phyloP scores from a whole-genome alignment of 2,888 invertebrate species.

The Diarsia mendica region DNA sequence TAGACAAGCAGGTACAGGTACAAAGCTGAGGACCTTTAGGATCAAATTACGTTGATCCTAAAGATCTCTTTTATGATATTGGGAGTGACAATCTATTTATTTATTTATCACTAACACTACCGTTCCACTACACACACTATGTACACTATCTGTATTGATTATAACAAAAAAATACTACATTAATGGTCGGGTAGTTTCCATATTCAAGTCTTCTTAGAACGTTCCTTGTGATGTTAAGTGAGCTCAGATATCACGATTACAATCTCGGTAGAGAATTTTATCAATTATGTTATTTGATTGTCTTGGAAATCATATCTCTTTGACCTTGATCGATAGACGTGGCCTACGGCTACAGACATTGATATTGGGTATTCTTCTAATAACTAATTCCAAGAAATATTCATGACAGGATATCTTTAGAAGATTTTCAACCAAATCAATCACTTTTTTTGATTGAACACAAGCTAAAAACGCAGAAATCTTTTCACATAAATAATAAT shows the following conservation, averaged over 20 bases:
- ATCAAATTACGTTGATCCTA: neutral
- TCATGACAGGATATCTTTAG: neutral
- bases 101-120: too few relatives aligned
- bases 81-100: too few relatives aligned
- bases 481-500: too few relatives aligned
- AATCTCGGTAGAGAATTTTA: neutral
- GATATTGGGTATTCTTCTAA: neutral
- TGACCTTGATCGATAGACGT: neutral
- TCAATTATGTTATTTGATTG: conserved; percentile 30
- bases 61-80: too few relatives aligned
- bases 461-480: neutral
- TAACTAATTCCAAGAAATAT: neutral
- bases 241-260: conserved; percentile 8
- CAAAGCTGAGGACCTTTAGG: neutral
- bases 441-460: neutral
- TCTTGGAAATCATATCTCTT: conserved; percentile 33
- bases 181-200: neutral
- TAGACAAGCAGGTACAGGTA: neutral
- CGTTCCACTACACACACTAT: too few relatives aligned
- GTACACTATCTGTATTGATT: too few relatives aligned
- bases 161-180: neutral
- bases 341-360: conserved; percentile 7
- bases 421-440: neutral
- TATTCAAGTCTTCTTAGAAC: neutral
- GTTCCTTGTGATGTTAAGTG: neutral